Percentiles rank a stretch among this genome's conserved stretches.
These are phyloP conservation scores for Hozukius guyotensis DNA, from an alignment of 2,797 vertebrate genomes.

Conservation along the genomic window DNA sequence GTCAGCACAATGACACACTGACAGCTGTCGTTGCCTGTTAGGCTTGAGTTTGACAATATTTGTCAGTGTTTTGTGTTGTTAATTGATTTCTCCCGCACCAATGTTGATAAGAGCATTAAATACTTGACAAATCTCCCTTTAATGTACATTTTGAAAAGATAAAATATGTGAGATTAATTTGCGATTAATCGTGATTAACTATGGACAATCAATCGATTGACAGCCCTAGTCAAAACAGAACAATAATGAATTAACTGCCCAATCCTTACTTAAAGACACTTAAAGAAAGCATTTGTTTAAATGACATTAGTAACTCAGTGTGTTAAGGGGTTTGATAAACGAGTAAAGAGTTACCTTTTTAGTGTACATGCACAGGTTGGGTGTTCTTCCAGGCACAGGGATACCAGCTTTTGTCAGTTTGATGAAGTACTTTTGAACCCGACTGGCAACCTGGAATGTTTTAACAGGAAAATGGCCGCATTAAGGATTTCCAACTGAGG, in stretches of 20 bases:
- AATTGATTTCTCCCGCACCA: no score
- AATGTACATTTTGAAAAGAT: no score
- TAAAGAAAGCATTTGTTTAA: neutral
- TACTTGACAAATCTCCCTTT: no score
- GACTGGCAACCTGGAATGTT: slow-evolving; percentile 92
- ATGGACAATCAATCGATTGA: no score
- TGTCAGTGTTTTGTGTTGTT: no score
- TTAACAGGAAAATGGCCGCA: slow-evolving; percentile 37
- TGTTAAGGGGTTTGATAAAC: neutral
- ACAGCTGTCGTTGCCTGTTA: no score
- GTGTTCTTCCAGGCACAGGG: slow-evolving; percentile 98
- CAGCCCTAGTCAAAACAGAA: no score
- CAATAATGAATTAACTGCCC: neutral
- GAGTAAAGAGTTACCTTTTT: slow-evolving; percentile 89
- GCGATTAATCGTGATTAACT: no score
- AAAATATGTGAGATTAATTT: no score
- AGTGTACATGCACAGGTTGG: slow-evolving; percentile 98
- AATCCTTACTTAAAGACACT: neutral
- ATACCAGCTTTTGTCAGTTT: slow-evolving; percentile 99
- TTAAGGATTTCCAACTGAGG: slow-evolving; percentile 48
- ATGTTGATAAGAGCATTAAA: no score
- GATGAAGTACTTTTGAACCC: slow-evolving; percentile 99
- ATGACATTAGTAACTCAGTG: neutral
- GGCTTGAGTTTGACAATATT: no score
- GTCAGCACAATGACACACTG: no score